These are phyloP conservation scores for Trachelus troglodyta DNA, from an alignment of 2,888 invertebrate genomes.

Conservation along the genomic window DNA sequence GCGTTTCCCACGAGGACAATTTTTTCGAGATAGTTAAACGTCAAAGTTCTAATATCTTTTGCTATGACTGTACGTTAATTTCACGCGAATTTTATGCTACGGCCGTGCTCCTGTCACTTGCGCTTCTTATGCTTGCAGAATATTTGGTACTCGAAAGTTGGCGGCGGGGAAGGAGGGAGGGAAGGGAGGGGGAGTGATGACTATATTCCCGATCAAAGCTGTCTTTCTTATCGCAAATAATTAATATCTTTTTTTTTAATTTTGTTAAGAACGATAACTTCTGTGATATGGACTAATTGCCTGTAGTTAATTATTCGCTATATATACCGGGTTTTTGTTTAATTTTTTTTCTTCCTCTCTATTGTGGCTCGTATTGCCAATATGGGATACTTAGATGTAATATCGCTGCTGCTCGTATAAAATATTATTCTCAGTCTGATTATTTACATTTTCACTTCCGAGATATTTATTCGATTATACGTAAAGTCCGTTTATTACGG, in stretches of 20 bases:
- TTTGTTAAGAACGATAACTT: not conserved
- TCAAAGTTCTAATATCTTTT: not conserved
- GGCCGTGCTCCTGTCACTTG: not conserved
- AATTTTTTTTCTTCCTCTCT: not conserved
- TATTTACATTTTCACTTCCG: not conserved
- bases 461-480: not conserved
- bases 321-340: not conserved
- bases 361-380: not conserved
- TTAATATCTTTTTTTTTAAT: not conserved
- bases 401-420: not conserved
- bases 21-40: not conserved
- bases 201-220: not conserved
- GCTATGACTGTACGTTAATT: not conserved
- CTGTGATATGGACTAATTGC: not conserved
- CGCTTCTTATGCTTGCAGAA: not conserved
- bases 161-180: no score
- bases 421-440: not conserved
- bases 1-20: not conserved
- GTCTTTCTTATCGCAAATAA: not conserved
- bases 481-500: not conserved
- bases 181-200: not conserved
- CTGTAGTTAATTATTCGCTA: not conserved
- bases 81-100: not conserved
- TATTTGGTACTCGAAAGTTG: not conserved
- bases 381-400: not conserved